Percentiles rank a stretch among this genome's conserved stretches.
Conservation (phyloP, 1,140 invertebrate genomes). For the Cyrtorhinus lividipennis region DNA sequence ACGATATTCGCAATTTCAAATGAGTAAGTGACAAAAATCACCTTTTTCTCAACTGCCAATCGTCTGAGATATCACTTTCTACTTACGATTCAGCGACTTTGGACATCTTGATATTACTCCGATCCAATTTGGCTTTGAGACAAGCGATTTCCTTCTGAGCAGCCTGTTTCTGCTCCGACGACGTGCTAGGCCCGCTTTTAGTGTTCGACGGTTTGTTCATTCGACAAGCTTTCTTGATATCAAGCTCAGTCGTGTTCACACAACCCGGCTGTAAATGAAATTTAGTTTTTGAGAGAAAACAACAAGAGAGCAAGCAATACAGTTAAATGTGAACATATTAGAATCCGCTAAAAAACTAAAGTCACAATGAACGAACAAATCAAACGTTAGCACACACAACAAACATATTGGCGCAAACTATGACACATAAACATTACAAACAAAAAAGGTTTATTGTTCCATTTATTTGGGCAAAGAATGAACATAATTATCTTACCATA, state of each 20-base stretch:
- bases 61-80: too few relatives aligned
- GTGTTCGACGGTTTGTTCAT: slow-evolving; percentile 54
- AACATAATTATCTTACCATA: slow-evolving; percentile 64
- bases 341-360: too few relatives aligned
- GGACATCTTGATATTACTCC: slow-evolving; percentile 86
- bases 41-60: too few relatives aligned
- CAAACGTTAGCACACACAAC: slow-evolving; percentile 14
- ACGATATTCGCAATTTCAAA: too few relatives aligned
- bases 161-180: slow-evolving; percentile 37
- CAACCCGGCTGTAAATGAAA: slow-evolving; percentile 66
- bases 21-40: too few relatives aligned
- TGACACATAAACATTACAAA: too few relatives aligned
- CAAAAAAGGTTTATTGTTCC: too few relatives aligned
- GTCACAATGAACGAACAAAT: neutral
- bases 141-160: slow-evolving; percentile 46
- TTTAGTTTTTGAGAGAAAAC: neutral
- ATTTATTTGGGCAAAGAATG: too few relatives aligned
- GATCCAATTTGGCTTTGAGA: slow-evolving; percentile 62
- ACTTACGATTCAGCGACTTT: slow-evolving; percentile 92
- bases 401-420: too few relatives aligned
- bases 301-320: neutral
- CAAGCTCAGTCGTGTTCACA: slow-evolving; percentile 96
- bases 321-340: too few relatives aligned
- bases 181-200: slow-evolving; percentile 36
- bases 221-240: slow-evolving; percentile 91